A percentile compares a stretch with the other conserved stretches of the same genome.
Conservation (phyloP, 2,797 vertebrate genomes). For the Anabacerthia variegaticeps region DNA sequence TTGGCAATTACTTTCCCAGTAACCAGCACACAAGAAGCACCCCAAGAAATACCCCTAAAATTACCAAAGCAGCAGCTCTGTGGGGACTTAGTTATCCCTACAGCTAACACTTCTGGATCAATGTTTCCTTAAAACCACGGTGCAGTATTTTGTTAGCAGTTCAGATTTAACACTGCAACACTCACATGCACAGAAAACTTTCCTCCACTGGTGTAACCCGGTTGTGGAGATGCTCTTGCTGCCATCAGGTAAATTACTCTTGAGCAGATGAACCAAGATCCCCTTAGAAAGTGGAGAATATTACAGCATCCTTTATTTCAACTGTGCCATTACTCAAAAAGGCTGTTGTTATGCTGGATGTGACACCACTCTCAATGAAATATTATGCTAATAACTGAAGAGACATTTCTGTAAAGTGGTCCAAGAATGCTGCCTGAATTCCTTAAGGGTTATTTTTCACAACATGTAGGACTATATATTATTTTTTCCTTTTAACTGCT, state of each 20-base stretch:
- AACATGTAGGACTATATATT: neutral
- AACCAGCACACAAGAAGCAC: neutral
- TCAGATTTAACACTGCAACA: neutral
- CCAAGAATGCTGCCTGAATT: neutral
- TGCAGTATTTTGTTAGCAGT: neutral
- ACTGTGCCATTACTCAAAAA: neutral
- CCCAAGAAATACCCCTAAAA: neutral
- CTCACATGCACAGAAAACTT: neutral
- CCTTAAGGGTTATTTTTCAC: neutral
- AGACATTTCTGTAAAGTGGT: neutral
- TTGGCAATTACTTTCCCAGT: neutral
- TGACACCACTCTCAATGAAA: neutral
- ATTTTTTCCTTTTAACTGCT: neutral
- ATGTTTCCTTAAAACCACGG: neutral
- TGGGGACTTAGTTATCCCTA: neutral
- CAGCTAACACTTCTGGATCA: neutral
- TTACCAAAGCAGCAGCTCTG: neutral
- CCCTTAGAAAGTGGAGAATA: neutral
- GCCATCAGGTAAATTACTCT: neutral
- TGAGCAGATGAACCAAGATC: neutral
- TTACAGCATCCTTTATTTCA: neutral
- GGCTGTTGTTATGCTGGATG: neutral
- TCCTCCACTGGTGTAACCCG: neutral
- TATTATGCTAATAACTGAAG: neutral
- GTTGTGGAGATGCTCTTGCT: neutral